Evolutionary conservation across 2,888 invertebrate species (phyloP).

Genomic region (Idaea dimidiata): DNA sequence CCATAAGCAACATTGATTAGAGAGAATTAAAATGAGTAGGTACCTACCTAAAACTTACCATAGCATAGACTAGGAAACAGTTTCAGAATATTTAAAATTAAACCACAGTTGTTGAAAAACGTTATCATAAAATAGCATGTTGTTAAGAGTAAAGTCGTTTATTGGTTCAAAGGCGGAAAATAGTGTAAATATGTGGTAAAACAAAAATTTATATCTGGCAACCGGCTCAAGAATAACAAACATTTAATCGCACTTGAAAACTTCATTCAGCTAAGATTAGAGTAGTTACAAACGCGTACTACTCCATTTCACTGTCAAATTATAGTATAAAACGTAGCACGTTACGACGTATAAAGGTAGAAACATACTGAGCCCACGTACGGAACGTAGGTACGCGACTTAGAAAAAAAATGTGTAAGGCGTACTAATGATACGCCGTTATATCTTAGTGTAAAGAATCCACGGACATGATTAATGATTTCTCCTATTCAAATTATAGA

Average conservation of each 20-base stretch:
- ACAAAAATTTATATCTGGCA: constrained; percentile 22
- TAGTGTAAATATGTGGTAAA: constrained; percentile 11
- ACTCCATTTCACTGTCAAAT: constrained; percentile 53
- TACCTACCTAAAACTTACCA: too few relatives aligned
- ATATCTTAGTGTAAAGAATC: too few relatives aligned
- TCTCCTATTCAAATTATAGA: too few relatives aligned
- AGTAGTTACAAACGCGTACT: constrained; percentile 41
- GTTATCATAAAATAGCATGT: neutral
- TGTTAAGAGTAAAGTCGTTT: constrained; percentile 16
- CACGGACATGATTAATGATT: too few relatives aligned
- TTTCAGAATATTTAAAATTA: neutral
- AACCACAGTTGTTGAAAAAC: neutral
- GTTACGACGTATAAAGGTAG: constrained; percentile 59
- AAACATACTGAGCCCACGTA: too few relatives aligned
- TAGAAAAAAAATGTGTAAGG: too few relatives aligned
- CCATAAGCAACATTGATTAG: neutral
- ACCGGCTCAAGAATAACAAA: constrained; percentile 35
- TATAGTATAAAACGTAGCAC: constrained; percentile 46
- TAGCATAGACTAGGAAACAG: neutral
- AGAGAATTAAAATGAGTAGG: too few relatives aligned
- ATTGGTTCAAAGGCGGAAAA: constrained; percentile 12
- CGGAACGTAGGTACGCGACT: too few relatives aligned
- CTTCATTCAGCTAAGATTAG: constrained; percentile 51
- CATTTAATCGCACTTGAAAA: constrained; percentile 37
- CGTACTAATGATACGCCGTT: too few relatives aligned